These are phyloP conservation scores for Enteromius unitaeniatus DNA, from an alignment of 2,797 vertebrate genomes.

Conservation along the genomic window DNA sequence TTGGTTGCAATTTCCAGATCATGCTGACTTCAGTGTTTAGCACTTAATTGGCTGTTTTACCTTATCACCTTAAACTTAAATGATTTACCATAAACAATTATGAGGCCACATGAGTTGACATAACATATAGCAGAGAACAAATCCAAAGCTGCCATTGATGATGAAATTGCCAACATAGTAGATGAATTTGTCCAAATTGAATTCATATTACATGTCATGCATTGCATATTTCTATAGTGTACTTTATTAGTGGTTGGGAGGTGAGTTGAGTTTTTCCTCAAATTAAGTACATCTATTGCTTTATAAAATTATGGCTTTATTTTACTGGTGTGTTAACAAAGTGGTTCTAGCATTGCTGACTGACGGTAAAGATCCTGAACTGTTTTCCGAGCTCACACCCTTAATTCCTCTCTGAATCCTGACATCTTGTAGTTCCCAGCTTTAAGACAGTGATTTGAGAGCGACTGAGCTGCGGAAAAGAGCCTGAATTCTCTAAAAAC, in stretches of 20 bases:
- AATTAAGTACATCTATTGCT: neutral
- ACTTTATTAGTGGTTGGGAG: neutral
- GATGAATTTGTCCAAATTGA: neutral
- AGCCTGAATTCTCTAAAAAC: constrained; percentile 13
- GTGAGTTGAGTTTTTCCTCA: neutral
- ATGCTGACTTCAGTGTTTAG: neutral
- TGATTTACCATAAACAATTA: neutral
- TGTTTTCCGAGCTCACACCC: neutral
- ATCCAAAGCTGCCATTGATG: neutral
- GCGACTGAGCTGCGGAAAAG: neutral
- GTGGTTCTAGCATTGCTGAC: neutral
- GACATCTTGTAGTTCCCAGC: neutral
- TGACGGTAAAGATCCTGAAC: constrained; percentile 1
- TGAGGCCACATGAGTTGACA: neutral
- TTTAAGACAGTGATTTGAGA: neutral
- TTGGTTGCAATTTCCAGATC: neutral
- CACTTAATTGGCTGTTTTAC: neutral
- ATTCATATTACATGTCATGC: neutral
- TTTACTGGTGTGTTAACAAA: neutral
- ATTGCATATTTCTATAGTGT: neutral
- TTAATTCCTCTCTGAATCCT: constrained; percentile 10
- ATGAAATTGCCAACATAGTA: neutral
- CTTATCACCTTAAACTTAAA: neutral
- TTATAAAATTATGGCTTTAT: neutral
- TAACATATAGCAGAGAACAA: neutral